phyloP scores from a whole-genome alignment of 64 coral and sea anemone species.

The Montipora cactus region DNA sequence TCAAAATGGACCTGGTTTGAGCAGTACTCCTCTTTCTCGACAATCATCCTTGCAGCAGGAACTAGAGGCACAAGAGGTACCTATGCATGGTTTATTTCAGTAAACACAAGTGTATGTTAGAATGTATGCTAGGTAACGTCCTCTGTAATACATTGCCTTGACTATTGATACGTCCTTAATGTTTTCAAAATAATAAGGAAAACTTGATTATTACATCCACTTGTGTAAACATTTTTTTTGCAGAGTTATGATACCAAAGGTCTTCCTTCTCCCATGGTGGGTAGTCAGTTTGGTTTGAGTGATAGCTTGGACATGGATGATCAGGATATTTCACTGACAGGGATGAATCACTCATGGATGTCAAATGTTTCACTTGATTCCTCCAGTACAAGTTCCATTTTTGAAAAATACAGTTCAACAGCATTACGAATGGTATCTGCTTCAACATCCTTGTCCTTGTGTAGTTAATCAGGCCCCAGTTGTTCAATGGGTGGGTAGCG shows the following conservation, averaged over 20 bases:
- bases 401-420: conserved; percentile 69
- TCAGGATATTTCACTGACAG: neutral
- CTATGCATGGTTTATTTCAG: neutral
- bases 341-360: conserved; percentile 54
- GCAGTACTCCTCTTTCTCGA: conserved; percentile 6
- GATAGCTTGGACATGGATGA: conserved; percentile 47
- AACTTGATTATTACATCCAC: neutral
- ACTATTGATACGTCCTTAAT: neutral
- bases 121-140: too few species aligned
- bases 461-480: neutral
- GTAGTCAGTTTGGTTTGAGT: conserved; percentile 4
- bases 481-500: too few species aligned
- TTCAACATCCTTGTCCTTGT: neutral
- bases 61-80: conserved; percentile 28
- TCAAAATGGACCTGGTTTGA: conserved; percentile 20
- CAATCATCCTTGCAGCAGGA: conserved; percentile 39
- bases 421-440: conserved; percentile 56
- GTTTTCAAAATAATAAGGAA: neutral
- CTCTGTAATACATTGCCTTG: too few species aligned
- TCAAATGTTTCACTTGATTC: conserved; percentile 37
- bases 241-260: conserved; percentile 49
- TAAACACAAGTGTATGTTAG: too few species aligned
- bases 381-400: conserved; percentile 30
- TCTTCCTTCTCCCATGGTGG: conserved; percentile 68
- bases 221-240: neutral